Evolutionary conservation across 2,888 invertebrate genomes (phyloP).

Genomic region (Allygus modestus): DNA sequence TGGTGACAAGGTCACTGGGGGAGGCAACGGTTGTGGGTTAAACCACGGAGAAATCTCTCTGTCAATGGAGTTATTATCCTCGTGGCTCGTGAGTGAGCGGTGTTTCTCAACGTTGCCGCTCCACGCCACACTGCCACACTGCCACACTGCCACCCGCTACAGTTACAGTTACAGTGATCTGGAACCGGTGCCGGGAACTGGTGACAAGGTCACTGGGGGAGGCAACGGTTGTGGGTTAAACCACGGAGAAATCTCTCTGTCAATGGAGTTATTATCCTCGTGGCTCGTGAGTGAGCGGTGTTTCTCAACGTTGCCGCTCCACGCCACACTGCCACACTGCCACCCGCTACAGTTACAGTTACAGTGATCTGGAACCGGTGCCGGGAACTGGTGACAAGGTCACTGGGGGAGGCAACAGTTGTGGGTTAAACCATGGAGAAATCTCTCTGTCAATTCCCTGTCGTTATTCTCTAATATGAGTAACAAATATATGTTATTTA

Average conservation of each 20-base stretch:
- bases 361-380: conserved; percentile 2
- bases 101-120: neutral
- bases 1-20: conserved; percentile 29
- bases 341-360: conserved; percentile 3
- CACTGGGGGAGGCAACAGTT: neutral
- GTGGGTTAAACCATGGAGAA: no score
- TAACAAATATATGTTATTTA: no score
- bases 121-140: neutral
- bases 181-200: conserved; percentile 16
- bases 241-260: neutral
- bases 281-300: conserved; percentile 13
- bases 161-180: conserved; percentile 1
- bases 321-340: neutral
- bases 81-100: conserved; percentile 28
- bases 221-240: neutral
- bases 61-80: conserved; percentile 35
- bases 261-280: conserved; percentile 23
- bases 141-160: no score
- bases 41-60: neutral
- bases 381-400: conserved; percentile 19
- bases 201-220: conserved; percentile 29
- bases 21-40: neutral
- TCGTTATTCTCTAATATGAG: no score
- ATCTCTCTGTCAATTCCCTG: neutral
- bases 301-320: neutral